These are phyloP conservation scores for Prunella fulvescens DNA, from an alignment of 2,113 vertebrate genomes.

Conservation along the genomic window DNA sequence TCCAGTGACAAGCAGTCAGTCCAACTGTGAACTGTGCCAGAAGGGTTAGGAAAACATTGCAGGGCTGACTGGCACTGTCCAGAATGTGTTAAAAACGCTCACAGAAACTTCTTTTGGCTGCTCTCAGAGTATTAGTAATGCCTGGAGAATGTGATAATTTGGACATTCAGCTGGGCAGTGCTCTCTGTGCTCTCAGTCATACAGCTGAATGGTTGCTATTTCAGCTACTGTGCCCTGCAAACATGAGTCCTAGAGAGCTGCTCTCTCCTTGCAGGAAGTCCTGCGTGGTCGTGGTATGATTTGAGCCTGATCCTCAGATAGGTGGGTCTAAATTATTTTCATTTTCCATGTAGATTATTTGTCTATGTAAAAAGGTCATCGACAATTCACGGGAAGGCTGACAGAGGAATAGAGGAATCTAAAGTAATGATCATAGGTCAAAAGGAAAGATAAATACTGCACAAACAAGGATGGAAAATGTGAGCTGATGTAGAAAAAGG, in stretches of 20 bases:
- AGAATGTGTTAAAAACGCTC: neutral
- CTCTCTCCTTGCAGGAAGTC: neutral
- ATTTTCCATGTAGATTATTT: neutral
- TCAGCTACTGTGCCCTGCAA: neutral
- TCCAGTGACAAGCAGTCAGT: neutral
- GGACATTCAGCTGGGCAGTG: neutral
- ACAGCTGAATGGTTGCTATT: neutral
- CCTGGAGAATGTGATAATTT: neutral
- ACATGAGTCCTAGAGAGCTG: neutral
- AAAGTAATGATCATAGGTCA: neutral
- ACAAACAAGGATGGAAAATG: neutral
- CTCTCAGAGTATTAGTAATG: neutral
- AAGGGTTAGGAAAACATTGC: neutral
- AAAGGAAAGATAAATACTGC: neutral
- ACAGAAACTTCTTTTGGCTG: neutral
- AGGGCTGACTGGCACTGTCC: neutral
- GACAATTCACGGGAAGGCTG: neutral
- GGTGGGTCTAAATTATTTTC: neutral
- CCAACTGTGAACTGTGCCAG: accelerated
- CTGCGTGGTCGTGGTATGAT: neutral
- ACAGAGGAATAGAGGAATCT: neutral
- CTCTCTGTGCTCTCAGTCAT: neutral
- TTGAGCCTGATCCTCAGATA: neutral
- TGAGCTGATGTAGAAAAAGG: neutral
- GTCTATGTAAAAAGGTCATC: neutral